Evolutionary conservation across 2,113 vertebrate species (phyloP).

Genomic region (Tor tambroides): DNA sequence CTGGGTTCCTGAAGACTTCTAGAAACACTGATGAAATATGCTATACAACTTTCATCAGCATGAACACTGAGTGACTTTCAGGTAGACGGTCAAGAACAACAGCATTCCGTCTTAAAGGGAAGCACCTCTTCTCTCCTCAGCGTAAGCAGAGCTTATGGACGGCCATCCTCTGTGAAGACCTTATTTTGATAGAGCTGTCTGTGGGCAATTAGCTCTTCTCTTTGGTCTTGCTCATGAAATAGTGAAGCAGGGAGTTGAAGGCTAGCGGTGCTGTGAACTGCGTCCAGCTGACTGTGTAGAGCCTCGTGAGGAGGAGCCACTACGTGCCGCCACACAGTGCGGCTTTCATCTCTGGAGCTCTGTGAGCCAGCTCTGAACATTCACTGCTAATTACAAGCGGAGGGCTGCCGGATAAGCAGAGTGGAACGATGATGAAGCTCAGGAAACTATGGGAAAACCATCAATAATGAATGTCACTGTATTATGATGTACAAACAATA

Average conservation of each 20-base stretch:
- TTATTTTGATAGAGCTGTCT: slow-evolving; percentile 1
- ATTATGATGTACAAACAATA: not conserved
- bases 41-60: not conserved
- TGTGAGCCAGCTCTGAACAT: not conserved
- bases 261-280: slow-evolving; percentile 48
- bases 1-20: not conserved
- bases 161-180: not conserved
- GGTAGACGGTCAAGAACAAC: not conserved
- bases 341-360: slow-evolving; percentile 53
- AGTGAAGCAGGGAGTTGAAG: slow-evolving; percentile 41
- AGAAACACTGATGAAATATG: not conserved
- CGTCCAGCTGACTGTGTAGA: not conserved
- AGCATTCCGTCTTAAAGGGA: not conserved
- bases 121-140: not conserved
- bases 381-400: slow-evolving; percentile 33
- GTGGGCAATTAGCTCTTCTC: slow-evolving; percentile 49
- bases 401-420: not conserved
- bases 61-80: slow-evolving; percentile 5
- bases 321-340: too few relatives aligned
- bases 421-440: not conserved
- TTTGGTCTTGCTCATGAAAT: slow-evolving; percentile 48
- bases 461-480: not conserved
- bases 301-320: slow-evolving; percentile 7
- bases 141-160: not conserved
- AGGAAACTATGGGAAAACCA: not conserved